phyloP scores from a whole-genome alignment of 2,113 vertebrate species.

The Seriola rivoliana region DNA sequence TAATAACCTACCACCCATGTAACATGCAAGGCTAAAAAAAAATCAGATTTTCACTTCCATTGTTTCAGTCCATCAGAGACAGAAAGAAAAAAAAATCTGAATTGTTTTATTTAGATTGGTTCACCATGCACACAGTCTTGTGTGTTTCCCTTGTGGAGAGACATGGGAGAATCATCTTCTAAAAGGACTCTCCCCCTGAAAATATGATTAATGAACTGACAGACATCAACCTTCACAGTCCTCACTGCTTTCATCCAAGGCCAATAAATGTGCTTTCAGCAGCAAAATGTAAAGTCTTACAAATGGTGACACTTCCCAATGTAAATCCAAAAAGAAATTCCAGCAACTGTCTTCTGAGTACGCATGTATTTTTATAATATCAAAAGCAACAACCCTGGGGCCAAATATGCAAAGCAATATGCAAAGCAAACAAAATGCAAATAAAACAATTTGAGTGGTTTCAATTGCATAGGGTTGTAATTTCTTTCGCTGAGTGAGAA shows the following conservation, averaged over 20 bases:
- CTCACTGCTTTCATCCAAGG: constrained; percentile 69
- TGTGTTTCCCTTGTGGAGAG: constrained; percentile 32
- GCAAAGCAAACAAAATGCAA: constrained; percentile 39
- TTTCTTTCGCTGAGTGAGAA: neutral
- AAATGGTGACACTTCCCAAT: constrained; percentile 57
- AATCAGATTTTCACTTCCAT: neutral
- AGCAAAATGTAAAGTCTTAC: constrained; percentile 58
- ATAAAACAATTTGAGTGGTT: constrained; percentile 12
- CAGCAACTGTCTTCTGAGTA: constrained; percentile 43
- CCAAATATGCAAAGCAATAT: constrained; percentile 43
- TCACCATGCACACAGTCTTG: neutral
- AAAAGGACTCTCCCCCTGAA: constrained; percentile 45
- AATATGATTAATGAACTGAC: constrained; percentile 78
- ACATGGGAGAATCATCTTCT: constrained; percentile 45
- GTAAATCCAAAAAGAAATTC: constrained; percentile 42
- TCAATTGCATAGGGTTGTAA: neutral
- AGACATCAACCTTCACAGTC: constrained; percentile 68
- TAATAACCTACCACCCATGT: neutral
- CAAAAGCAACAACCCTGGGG: constrained; percentile 61
- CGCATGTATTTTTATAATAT: constrained; percentile 61
- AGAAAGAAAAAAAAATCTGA: neutral
- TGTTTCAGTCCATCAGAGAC: neutral
- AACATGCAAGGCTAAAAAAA: neutral
- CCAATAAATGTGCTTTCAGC: constrained; percentile 59
- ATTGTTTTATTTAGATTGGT: constrained; percentile 26